These are phyloP conservation scores for Copidosoma floridanum DNA, from an alignment of 1,140 invertebrate species.

Conservation along the genomic window DNA sequence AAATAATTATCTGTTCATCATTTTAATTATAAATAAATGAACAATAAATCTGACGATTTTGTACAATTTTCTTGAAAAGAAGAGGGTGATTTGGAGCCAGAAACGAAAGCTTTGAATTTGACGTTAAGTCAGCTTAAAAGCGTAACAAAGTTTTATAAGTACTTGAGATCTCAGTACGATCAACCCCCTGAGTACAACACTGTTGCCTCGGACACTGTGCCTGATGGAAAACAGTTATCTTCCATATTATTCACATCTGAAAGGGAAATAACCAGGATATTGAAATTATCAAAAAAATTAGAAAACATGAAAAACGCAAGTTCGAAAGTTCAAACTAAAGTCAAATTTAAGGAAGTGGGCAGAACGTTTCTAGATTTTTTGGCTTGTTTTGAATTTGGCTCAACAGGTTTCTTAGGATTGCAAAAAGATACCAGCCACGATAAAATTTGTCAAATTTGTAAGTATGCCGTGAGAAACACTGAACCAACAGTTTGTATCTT, in stretches of 20 bases:
- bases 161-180: conserved; percentile 43
- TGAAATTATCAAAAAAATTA: conserved; percentile 42
- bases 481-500: neutral
- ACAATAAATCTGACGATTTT: neutral
- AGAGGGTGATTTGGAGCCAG: conserved; percentile 41
- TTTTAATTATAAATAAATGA: neutral
- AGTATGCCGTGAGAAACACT: conserved; percentile 33
- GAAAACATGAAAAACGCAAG: conserved; percentile 31
- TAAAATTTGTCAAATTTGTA: conserved; percentile 45
- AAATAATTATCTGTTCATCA: conserved; percentile 6
- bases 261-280: conserved; percentile 42
- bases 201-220: conserved; percentile 34
- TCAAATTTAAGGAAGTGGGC: conserved; percentile 50
- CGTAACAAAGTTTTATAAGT: conserved; percentile 53
- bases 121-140: conserved; percentile 44
- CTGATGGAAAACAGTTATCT: conserved; percentile 35
- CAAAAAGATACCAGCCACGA: conserved; percentile 41
- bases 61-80: conserved; percentile 28
- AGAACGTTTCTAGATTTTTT: conserved; percentile 54
- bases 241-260: conserved; percentile 42
- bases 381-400: conserved; percentile 61
- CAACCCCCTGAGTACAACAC: conserved; percentile 46
- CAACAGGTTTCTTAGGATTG: conserved; percentile 39
- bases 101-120: conserved; percentile 40
- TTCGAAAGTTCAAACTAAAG: conserved; percentile 33